Percentiles rank a stretch among this genome's conserved stretches.
These are phyloP conservation scores for Globodera rostochiensis DNA, from an alignment of 1,140 invertebrate species.

Conservation along the genomic window DNA sequence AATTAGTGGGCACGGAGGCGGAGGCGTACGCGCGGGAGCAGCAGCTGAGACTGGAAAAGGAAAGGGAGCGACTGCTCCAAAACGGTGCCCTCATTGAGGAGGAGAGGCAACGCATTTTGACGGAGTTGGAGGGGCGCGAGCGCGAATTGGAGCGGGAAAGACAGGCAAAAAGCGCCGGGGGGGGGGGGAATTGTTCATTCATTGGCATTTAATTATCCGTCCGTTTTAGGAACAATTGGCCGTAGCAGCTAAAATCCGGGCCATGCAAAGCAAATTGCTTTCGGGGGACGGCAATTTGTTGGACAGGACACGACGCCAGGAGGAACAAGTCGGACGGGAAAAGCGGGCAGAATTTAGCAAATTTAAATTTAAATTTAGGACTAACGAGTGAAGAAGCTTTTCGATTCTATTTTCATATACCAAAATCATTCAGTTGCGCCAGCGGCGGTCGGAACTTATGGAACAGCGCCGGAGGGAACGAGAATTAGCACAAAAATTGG, in stretches of 20 bases:
- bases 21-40: slow-evolving; percentile 68
- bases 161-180: slow-evolving; percentile 55
- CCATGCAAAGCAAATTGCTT: slow-evolving; percentile 84
- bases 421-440: slow-evolving; percentile 71
- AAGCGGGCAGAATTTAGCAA: background rate
- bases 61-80: slow-evolving; percentile 69
- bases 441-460: slow-evolving; percentile 78
- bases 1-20: slow-evolving; percentile 65
- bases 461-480: slow-evolving; percentile 72
- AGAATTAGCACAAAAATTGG: slow-evolving; percentile 67
- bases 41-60: slow-evolving; percentile 69
- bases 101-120: slow-evolving; percentile 72
- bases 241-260: slow-evolving; percentile 69
- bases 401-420: background rate
- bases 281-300: slow-evolving; percentile 83
- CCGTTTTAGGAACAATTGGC: slow-evolving; percentile 54
- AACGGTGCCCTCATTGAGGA: slow-evolving; percentile 69
- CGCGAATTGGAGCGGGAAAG: slow-evolving; percentile 70
- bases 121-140: slow-evolving; percentile 72
- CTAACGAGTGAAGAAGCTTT: too few species aligned
- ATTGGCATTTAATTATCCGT: background rate
- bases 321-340: slow-evolving; percentile 70
- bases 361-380: background rate
- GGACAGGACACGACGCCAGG: slow-evolving; percentile 86
- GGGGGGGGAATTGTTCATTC: background rate